These are phyloP conservation scores for Cataglyphis livida DNA, from an alignment of 2,888 invertebrate species.

Conservation along the genomic window DNA sequence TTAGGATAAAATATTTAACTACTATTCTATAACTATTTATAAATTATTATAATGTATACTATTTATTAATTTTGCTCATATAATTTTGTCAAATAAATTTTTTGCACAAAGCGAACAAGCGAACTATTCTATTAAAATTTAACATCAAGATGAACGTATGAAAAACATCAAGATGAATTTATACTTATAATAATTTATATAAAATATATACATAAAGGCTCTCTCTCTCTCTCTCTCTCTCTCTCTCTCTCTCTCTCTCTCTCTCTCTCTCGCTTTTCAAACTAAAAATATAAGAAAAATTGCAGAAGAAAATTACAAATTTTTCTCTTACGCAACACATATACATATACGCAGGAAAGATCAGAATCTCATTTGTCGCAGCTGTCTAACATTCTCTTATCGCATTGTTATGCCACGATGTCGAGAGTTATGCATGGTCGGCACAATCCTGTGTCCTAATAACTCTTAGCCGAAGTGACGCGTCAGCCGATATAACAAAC, in stretches of 20 bases:
- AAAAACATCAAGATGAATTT: background rate
- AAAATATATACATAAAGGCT: background rate
- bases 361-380: background rate
- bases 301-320: background rate
- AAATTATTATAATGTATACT: background rate
- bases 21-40: background rate
- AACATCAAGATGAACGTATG: background rate
- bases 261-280: too few relatives aligned
- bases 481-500: conserved; percentile 36
- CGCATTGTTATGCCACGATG: conserved; percentile 1
- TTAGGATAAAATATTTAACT: conserved; percentile 6
- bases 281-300: background rate
- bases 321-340: background rate
- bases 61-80: background rate
- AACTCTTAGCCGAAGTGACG: conserved; percentile 25
- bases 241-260: too few relatives aligned
- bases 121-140: background rate
- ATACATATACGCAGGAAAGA: background rate
- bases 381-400: background rate
- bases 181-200: background rate
- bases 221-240: background rate
- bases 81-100: conserved; percentile 11
- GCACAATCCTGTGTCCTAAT: conserved; percentile 14
- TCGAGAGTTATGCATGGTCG: background rate
- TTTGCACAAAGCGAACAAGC: background rate